Percentiles rank a stretch among this genome's conserved stretches.
Conservation (phyloP, 2,797 vertebrate species). For the Novumbra hubbsi region DNA sequence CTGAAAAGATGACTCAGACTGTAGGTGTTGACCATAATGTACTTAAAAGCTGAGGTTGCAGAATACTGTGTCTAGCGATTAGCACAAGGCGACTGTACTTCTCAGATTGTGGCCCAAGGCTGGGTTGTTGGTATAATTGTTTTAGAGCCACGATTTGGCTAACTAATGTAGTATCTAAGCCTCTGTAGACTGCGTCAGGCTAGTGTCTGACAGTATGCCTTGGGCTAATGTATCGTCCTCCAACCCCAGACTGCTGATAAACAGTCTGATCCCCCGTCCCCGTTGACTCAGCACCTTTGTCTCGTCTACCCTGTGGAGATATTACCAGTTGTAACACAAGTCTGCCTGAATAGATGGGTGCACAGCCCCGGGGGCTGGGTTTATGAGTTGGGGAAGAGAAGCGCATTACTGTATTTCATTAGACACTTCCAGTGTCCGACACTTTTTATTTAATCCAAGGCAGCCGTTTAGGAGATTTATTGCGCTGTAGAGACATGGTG, state of each 20-base stretch:
- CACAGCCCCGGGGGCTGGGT: constrained; percentile 19
- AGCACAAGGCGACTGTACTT: neutral
- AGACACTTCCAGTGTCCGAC: constrained; percentile 37
- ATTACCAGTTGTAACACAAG: neutral
- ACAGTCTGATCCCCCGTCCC: neutral
- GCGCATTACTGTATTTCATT: constrained; percentile 47
- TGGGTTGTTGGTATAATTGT: neutral
- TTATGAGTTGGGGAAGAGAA: constrained; percentile 39
- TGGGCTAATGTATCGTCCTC: neutral
- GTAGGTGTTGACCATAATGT: neutral
- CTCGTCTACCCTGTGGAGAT: neutral
- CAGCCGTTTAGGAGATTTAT: constrained; percentile 33
- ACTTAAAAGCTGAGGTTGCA: neutral
- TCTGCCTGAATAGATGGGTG: neutral
- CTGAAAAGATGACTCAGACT: neutral
- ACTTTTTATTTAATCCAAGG: constrained; percentile 47
- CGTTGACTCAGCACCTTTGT: neutral
- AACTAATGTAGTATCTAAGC: neutral
- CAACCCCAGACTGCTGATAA: neutral
- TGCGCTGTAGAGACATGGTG: constrained; percentile 35
- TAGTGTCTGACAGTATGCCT: neutral
- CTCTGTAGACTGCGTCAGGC: neutral
- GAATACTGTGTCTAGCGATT: neutral
- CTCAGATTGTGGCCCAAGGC: neutral
- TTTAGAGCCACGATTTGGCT: too few relatives aligned